A percentile compares a stretch with the other conserved stretches of the same genome.
Evolutionary conservation across 1,140 invertebrate genomes (phyloP).

Genomic region (Cotesia chilonis): DNA sequence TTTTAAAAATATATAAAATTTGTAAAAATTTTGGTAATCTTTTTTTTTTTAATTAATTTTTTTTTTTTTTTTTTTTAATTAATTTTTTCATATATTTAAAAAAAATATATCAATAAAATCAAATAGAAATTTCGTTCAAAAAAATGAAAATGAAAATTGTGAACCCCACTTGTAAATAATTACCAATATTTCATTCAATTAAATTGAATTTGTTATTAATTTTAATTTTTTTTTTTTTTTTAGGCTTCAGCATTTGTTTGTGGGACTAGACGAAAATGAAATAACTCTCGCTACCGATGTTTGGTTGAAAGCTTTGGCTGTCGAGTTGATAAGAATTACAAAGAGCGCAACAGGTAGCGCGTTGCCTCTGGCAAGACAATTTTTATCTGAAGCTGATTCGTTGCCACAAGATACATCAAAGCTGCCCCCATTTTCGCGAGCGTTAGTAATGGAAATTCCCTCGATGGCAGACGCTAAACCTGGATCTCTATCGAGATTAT

Average conservation of each 20-base stretch:
- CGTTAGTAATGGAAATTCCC: conserved; percentile 80
- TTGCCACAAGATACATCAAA: conserved; percentile 61
- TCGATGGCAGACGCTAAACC: conserved; percentile 85
- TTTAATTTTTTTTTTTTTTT: conserved; percentile 34
- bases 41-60: too few relatives aligned
- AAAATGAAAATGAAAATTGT: too few relatives aligned
- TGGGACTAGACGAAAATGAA: conserved; percentile 78
- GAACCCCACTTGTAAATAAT: too few relatives aligned
- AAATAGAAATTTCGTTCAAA: too few relatives aligned
- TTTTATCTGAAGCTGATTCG: conserved; percentile 70
- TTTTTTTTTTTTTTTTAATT: too few relatives aligned
- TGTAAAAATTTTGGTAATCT: too few relatives aligned
- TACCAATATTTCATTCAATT: too few relatives aligned
- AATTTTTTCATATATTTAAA: too few relatives aligned
- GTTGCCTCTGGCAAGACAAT: conserved; percentile 71
- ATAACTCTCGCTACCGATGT: conserved; percentile 83
- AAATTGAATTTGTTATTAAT: too few relatives aligned
- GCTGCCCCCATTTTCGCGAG: conserved; percentile 75
- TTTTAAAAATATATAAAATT: too few relatives aligned
- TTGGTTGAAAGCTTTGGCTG: conserved; percentile 81
- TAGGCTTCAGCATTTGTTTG: conserved; percentile 84
- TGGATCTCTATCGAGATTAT: conserved; percentile 79
- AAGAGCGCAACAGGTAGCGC: conserved; percentile 71
- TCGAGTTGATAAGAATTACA: conserved; percentile 82
- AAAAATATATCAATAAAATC: too few relatives aligned